phyloP scores from a whole-genome alignment of 2,888 invertebrate species.

The Sussaba pulchella region DNA sequence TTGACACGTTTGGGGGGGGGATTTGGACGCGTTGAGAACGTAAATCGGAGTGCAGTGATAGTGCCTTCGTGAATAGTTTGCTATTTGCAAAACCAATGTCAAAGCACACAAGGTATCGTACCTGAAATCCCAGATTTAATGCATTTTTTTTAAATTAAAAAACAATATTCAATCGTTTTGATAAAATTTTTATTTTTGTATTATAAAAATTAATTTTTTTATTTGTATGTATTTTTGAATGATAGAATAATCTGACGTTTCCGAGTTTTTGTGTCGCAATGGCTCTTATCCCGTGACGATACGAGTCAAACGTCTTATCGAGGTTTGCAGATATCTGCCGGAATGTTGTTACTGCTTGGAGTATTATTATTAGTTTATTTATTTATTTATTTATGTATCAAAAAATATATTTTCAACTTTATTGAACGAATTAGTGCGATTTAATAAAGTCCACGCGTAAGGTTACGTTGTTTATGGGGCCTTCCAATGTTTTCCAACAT shows the following conservation, averaged over 20 bases:
- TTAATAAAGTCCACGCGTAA: slow-evolving; percentile 40
- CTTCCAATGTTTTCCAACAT: slow-evolving; percentile 20
- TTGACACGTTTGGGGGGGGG: slow-evolving; percentile 40
- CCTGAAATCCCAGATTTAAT: too few relatives aligned
- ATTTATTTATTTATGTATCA: too few relatives aligned
- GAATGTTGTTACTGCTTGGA: slow-evolving; percentile 42
- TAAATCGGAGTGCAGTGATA: slow-evolving; percentile 69
- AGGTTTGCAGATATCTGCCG: slow-evolving; percentile 53
- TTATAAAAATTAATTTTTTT: neutral
- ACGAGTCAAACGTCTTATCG: slow-evolving; percentile 63
- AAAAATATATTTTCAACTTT: too few relatives aligned
- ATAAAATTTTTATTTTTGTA: neutral
- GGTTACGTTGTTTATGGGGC: slow-evolving; percentile 33
- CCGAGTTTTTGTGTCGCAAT: slow-evolving; percentile 10
- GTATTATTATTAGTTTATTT: slow-evolving; percentile 19
- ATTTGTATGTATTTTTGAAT: neutral
- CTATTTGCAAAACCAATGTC: slow-evolving; percentile 67
- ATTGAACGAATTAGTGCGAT: neutral
- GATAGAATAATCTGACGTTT: slow-evolving; percentile 32
- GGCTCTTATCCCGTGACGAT: slow-evolving; percentile 26
- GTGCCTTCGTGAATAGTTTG: slow-evolving; percentile 68
- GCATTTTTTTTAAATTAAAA: too few relatives aligned
- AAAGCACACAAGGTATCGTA: slow-evolving; percentile 69
- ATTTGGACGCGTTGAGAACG: slow-evolving; percentile 41
- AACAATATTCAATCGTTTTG: neutral